Evolutionary conservation across 2,797 vertebrate genomes (phyloP).

Genomic region (Pseudotriccus pelzelni): DNA sequence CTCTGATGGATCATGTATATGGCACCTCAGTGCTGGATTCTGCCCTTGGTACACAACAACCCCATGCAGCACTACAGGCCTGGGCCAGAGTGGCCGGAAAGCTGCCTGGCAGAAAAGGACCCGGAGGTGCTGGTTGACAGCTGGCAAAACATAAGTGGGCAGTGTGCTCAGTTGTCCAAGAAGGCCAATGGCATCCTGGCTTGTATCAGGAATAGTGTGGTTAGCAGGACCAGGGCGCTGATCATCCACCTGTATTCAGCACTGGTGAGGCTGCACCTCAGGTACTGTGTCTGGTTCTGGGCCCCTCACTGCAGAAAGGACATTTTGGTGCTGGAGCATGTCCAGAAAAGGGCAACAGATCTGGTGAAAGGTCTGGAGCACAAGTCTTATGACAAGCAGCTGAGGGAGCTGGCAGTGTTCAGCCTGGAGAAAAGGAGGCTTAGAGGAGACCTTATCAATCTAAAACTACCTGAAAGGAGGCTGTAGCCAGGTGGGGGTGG

Average conservation of each 20-base stretch:
- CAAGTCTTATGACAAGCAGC: background rate
- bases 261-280: rapidly evolving
- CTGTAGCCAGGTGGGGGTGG: background rate
- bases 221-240: background rate
- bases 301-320: background rate
- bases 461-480: background rate
- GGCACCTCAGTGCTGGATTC: background rate
- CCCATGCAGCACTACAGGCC: too few relatives aligned
- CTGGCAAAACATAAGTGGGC: background rate
- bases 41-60: background rate
- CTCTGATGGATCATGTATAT: background rate
- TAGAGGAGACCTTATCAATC: rapidly evolving
- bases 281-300: background rate
- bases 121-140: background rate
- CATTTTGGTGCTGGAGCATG: background rate
- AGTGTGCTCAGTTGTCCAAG: background rate
- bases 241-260: rapidly evolving
- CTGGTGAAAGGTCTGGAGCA: background rate
- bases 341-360: background rate
- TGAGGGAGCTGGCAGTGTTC: background rate
- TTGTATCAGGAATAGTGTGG: background rate
- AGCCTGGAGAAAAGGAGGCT: background rate
- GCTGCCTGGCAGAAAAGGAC: background rate
- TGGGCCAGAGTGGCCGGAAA: background rate
- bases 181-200: background rate